Base-by-base conservation (phyloP, 2,113 vertebrate genomes). In the Entelurus aequoreus region DNA sequence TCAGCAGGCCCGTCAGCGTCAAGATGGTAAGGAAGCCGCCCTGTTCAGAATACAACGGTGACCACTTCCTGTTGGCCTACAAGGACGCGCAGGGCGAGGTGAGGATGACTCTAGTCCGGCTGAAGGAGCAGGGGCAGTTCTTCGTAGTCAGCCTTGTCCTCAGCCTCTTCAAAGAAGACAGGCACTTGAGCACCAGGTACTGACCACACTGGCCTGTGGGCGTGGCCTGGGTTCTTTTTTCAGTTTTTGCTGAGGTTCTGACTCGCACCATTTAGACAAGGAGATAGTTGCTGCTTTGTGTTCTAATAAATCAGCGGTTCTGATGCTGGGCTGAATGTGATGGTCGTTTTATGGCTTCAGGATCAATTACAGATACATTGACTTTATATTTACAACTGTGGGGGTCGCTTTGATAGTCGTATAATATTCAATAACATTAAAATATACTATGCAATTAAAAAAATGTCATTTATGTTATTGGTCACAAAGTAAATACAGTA, bases 71-170 rank as follows among this genome's bases (percentile, higher is more conserved):
- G 68, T 62, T 85, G 79, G 6, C 55, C 1, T 16, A 76, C 68
- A 0, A 0, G 0, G 8, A 37, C 11, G 0, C 42, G 0, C 77
- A 75, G 1, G 85, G 85, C 1, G 6, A 15, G 57, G 75, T 82
- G 56, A 63, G 10, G 72, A 71, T 87, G 81, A 48, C 6, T n/a
- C 81, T 87, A 68, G 74, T 82, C 4, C 51, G 66, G 77, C 3
- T 80, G 54, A 64, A 64, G 47, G 74, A 84, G 70, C 62, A 76
- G 66, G 58, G 46, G 42, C 79, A 82, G 68, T 77, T 85, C 37
- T 71, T 85, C 44, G 48, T 83, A 35, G n/a, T 82, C 66, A 15
- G 64, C 57, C 75, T 85, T 50, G 40, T 6, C 0, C 2, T 83
- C 19, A 66, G 13, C 1, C 0, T 78, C 3, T 8, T 0, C 14